These are phyloP conservation scores for Metopolophium dirhodum DNA, from an alignment of 1,140 invertebrate genomes.

Conservation along the genomic window DNA sequence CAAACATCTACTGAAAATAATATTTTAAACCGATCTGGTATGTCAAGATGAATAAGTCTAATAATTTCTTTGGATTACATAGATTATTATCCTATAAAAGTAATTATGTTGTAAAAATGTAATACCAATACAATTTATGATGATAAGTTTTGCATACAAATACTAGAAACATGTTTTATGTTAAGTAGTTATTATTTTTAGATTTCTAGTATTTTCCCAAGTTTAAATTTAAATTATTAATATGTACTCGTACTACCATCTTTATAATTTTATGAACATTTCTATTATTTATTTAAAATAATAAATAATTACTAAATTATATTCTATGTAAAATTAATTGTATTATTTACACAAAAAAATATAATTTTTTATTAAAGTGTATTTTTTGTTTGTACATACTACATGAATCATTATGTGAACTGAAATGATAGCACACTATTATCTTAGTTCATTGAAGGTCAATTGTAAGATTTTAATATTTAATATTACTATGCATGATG, in stretches of 20 bases:
- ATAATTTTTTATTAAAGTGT: not conserved
- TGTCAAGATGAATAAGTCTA: not conserved
- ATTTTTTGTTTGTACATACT: not conserved
- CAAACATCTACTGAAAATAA: conserved; percentile 9
- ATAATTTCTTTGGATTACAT: not conserved
- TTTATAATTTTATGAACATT: not conserved
- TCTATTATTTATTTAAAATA: too few relatives aligned
- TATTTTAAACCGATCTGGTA: conserved; percentile 36
- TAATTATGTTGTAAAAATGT: not conserved
- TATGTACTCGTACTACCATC: not conserved
- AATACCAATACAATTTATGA: not conserved
- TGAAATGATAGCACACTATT: not conserved
- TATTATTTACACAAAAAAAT: not conserved
- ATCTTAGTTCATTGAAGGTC: not conserved
- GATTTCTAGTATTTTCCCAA: not conserved
- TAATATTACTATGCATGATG: not conserved
- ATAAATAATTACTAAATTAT: too few relatives aligned
- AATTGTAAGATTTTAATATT: not conserved
- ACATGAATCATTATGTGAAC: not conserved
- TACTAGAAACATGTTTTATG: not conserved
- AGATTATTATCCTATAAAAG: not conserved
- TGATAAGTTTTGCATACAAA: not conserved
- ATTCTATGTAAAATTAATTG: not conserved
- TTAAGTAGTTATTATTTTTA: not conserved
- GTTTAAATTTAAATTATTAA: not conserved